Evolutionary conservation across 2,888 invertebrate genomes (phyloP), one percentile per base, ranked within the genome.

Genomic region (Netelia virgata): DNA sequence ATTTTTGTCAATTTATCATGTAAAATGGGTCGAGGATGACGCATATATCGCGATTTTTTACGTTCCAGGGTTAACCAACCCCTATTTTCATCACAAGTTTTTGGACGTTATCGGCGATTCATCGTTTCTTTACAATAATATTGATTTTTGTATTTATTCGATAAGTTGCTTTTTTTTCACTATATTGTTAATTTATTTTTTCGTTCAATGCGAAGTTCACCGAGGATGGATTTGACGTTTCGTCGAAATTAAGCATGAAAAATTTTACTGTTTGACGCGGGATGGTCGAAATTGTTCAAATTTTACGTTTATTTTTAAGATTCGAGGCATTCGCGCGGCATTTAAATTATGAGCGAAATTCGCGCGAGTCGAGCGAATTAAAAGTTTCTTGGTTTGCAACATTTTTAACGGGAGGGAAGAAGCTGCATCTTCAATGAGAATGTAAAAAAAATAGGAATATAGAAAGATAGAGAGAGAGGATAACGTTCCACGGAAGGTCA

Each of bases 261-360:
- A 57, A 57, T 18, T 57, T 57, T 57, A 10, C n/a, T 57, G 5
- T 18, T 18, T 20, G 20, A 57, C 57, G 9, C 16, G 10, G n/a
- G 1, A 18, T 23, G 11, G 16, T 11, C 28, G 28, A n/a, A 0
- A 43, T 41, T 66, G n/a, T 1, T 53, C 5, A 82, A 82, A 77
- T 77, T 66, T 3, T 2, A 23, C 10, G 78, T 36, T 53, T 20
- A 1, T 11, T n/a, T 8, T 50, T 53, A 16, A 59, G 36, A 47
- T 47, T 66, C 11, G n/a, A 16, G 9, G 41, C 57, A 59, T 50
- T 41, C 1, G 14, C 36, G 6, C 43, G 50, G 61, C 11, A 61
- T 41, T 18, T n/a, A 82, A 82, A 82, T 82, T 66, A 61, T 36
- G 43, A 63, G 78, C 74, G 28, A 55, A 78, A 69, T 55, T 68